Conservation (phyloP, 2,888 invertebrate genomes). For the Phalera bucephala region DNA sequence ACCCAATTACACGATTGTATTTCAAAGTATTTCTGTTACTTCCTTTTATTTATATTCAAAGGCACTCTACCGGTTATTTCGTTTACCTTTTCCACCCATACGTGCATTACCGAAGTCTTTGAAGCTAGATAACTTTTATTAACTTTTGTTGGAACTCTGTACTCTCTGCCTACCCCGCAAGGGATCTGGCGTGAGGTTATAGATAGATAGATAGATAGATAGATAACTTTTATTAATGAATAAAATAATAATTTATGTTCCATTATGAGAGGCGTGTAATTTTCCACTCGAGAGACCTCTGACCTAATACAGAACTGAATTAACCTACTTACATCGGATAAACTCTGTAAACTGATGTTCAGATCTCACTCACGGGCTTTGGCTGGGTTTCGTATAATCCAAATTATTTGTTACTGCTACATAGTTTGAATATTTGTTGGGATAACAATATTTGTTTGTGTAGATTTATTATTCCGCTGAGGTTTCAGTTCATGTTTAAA, state of each 20-base stretch:
- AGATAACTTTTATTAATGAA: slow-evolving; percentile 29
- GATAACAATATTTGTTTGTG: too few species aligned
- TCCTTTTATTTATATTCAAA: too few species aligned
- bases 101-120: slow-evolving; percentile 13
- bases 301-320: slow-evolving; percentile 56
- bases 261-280: slow-evolving; percentile 43
- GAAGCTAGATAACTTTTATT: slow-evolving; percentile 20
- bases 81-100: slow-evolving; percentile 5
- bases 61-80: too few species aligned
- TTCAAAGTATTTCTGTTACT: too few species aligned
- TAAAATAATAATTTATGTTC: slow-evolving; percentile 34
- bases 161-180: too few species aligned
- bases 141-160: slow-evolving; percentile 23
- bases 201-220: too few species aligned
- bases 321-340: slow-evolving; percentile 55
- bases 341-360: slow-evolving; percentile 50
- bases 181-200: too few species aligned
- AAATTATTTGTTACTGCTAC: slow-evolving; percentile 23
- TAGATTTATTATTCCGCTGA: too few species aligned
- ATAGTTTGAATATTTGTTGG: slow-evolving; percentile 7
- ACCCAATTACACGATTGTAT: too few species aligned
- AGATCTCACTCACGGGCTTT: slow-evolving; percentile 35
- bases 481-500: too few species aligned
- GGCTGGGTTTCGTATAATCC: slow-evolving; percentile 33
- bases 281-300: slow-evolving; percentile 52